A percentile compares a stretch with the other conserved stretches of the same genome.
Evolutionary conservation across 30 jellyfish, hydroid and myxozoan species (phyloP).

Genomic region (Morbakka virulenta): DNA sequence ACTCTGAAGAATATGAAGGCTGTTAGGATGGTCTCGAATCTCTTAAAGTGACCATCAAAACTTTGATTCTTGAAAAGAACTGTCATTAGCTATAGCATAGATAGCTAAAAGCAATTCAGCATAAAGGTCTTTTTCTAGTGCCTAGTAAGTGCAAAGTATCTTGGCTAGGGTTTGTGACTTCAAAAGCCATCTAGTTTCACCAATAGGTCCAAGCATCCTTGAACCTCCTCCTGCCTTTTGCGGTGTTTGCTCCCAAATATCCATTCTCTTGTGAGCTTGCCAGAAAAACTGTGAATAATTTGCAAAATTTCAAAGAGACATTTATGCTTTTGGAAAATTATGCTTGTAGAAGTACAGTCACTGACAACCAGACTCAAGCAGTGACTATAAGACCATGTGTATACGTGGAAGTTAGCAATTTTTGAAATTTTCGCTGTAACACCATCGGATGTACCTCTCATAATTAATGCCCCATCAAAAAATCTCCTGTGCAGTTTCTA

Average conservation of each 20-base stretch:
- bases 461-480: slow-evolving; percentile 33
- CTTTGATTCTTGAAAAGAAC: slow-evolving; percentile 13
- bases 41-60: background rate
- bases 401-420: slow-evolving; percentile 37
- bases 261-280: slow-evolving; percentile 51
- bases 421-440: slow-evolving; percentile 29
- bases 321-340: slow-evolving; percentile 3
- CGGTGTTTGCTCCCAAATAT: slow-evolving; percentile 29
- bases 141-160: too few species aligned
- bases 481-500: too few species aligned
- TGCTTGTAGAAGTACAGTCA: slow-evolving; percentile 32
- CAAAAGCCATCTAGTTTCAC: slow-evolving; percentile 45
- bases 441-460: slow-evolving; percentile 28
- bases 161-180: slow-evolving; percentile 29
- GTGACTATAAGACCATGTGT: slow-evolving; percentile 47
- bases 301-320: slow-evolving; percentile 21
- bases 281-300: slow-evolving; percentile 12
- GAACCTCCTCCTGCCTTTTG: slow-evolving; percentile 15
- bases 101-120: too few species aligned
- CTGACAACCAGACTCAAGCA: slow-evolving; percentile 26
- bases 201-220: slow-evolving; percentile 32
- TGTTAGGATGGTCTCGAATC: background rate
- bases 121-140: too few species aligned
- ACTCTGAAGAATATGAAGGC: slow-evolving; percentile 22
- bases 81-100: too few species aligned